phyloP scores from a whole-genome alignment of 1,140 invertebrate species.

The Euwallacea fornicatus region DNA sequence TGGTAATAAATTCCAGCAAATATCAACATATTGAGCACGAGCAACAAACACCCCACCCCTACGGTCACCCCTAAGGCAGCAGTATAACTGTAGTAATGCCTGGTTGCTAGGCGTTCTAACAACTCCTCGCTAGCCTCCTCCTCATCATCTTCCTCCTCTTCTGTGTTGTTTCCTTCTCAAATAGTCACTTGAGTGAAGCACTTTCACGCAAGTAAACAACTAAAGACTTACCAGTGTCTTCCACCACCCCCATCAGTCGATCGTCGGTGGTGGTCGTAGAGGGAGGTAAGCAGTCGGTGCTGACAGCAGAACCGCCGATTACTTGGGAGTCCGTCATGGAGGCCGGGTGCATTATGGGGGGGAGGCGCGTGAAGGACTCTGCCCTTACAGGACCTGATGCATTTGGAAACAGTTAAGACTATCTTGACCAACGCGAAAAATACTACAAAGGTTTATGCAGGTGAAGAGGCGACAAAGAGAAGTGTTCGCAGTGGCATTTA shows the following conservation, averaged over 20 bases:
- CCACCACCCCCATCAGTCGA: neutral
- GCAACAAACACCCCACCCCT: conserved; percentile 81
- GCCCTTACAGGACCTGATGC: conserved; percentile 59
- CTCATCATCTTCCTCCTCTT: conserved; percentile 44
- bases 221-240: conserved; percentile 18
- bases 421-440: too few species aligned
- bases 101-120: conserved; percentile 57
- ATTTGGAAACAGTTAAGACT: neutral
- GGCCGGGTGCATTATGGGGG: conserved; percentile 54
- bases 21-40: conserved; percentile 84
- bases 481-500: too few species aligned
- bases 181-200: neutral
- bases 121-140: conserved; percentile 57
- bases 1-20: conserved; percentile 86
- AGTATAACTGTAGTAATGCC: conserved; percentile 70
- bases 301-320: conserved; percentile 35
- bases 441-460: too few species aligned
- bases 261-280: conserved; percentile 43
- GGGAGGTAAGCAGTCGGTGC: conserved; percentile 54
- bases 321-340: conserved; percentile 50
- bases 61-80: conserved; percentile 86
- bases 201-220: neutral
- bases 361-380: conserved; percentile 62
- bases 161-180: neutral
- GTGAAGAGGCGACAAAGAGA: neutral